These are phyloP conservation scores for Bemisia tabaci DNA, from an alignment of 1,140 invertebrate genomes.

Conservation along the genomic window DNA sequence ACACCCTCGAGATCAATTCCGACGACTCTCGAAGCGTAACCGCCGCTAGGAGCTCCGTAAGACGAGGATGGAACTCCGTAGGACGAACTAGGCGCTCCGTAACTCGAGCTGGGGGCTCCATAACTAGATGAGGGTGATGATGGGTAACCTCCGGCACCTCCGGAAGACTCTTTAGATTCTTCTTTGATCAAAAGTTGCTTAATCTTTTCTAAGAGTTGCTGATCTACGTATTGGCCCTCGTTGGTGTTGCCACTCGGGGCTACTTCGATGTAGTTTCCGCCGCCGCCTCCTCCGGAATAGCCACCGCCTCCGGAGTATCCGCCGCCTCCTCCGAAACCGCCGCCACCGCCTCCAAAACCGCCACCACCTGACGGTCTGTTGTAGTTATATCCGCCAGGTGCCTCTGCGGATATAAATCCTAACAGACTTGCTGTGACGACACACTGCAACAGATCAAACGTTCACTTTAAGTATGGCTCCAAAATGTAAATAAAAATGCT, in stretches of 20 bases:
- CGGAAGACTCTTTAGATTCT: constrained; percentile 42
- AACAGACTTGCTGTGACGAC: neutral
- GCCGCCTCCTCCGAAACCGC: constrained; percentile 34
- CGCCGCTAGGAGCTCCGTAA: constrained; percentile 36
- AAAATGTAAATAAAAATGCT: too few species aligned
- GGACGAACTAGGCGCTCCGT: constrained; percentile 36
- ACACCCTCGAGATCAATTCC: constrained; percentile 60
- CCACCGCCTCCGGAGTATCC: constrained; percentile 25
- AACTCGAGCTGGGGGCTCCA: constrained; percentile 28
- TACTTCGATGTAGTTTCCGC: constrained; percentile 47
- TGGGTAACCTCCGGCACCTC: constrained; percentile 30
- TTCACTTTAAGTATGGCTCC: too few species aligned
- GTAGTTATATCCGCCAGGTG: neutral
- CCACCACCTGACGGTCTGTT: constrained; percentile 12
- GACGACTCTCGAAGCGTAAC: constrained; percentile 44
- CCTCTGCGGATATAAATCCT: neutral
- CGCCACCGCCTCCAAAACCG: constrained; percentile 32
- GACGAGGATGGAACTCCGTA: constrained; percentile 37
- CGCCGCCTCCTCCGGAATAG: constrained; percentile 26
- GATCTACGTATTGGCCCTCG: constrained; percentile 64
- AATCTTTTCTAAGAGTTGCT: constrained; percentile 59
- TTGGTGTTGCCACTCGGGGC: constrained; percentile 54
- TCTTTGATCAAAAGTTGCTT: constrained; percentile 65
- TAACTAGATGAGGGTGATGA: constrained; percentile 5
- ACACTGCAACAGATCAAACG: neutral